Conservation (phyloP, 2,888 invertebrate species). For the Biston stratarius region DNA sequence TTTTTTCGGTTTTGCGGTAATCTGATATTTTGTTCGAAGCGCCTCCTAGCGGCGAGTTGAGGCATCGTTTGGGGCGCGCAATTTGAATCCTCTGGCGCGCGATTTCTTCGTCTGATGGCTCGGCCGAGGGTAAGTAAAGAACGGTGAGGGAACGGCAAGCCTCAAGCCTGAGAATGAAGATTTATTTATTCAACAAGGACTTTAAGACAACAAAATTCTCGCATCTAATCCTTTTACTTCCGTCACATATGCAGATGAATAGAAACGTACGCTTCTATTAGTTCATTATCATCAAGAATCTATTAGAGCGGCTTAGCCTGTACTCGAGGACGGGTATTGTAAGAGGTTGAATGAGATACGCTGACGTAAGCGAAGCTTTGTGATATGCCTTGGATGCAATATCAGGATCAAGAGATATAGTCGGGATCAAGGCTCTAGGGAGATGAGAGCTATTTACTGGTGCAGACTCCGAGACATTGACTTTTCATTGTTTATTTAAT, state of each 20-base stretch:
- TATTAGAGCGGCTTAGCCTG: conserved; percentile 30
- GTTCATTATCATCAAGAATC: conserved; percentile 43
- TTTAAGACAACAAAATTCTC: background rate
- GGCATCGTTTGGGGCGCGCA: too few relatives aligned
- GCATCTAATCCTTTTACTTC: background rate
- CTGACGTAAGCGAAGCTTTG: conserved; percentile 22
- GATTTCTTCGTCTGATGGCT: too few relatives aligned
- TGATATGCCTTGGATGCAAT: conserved; percentile 19
- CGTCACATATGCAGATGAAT: background rate
- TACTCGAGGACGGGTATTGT: conserved; percentile 5
- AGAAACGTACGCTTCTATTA: background rate
- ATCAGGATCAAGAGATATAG: conserved; percentile 13
- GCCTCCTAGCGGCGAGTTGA: too few relatives aligned
- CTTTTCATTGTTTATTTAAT: too few relatives aligned
- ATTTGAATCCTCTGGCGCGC: too few relatives aligned
- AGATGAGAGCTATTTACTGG: background rate
- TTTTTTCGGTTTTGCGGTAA: too few relatives aligned
- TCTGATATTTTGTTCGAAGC: too few relatives aligned
- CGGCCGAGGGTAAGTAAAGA: too few relatives aligned
- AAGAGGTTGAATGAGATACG: conserved; percentile 16
- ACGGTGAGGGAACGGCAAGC: too few relatives aligned
- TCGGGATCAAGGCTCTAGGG: background rate
- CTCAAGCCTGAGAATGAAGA: too few relatives aligned
- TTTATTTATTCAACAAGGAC: background rate
- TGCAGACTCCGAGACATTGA: too few relatives aligned